Evolutionary conservation across 2,888 invertebrate genomes (phyloP).

Genomic region (Pollenia labialis): DNA sequence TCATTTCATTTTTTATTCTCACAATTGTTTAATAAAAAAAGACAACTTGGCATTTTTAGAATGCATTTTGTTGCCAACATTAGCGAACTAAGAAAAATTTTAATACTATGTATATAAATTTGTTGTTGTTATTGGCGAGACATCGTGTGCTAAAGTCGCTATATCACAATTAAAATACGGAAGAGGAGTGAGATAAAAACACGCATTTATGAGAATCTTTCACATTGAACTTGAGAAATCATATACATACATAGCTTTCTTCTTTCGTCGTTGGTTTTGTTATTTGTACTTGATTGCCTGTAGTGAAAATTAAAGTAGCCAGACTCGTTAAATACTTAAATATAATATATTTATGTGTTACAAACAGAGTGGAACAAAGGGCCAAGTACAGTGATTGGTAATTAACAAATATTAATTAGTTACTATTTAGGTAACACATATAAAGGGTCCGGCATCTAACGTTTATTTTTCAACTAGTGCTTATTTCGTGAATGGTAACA

Average conservation of each 20-base stretch:
- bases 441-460: too few species aligned
- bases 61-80: slow-evolving; percentile 33
- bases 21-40: slow-evolving; percentile 21
- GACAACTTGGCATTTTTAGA: slow-evolving; percentile 40
- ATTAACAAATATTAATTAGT: too few species aligned
- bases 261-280: slow-evolving; percentile 12
- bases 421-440: too few species aligned
- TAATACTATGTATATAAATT: background rate
- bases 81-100: slow-evolving; percentile 18
- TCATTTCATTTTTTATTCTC: slow-evolving; percentile 4
- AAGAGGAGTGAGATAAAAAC: background rate
- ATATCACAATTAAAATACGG: slow-evolving; percentile 1
- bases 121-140: background rate
- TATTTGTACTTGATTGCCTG: slow-evolving; percentile 1
- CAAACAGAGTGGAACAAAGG: too few species aligned
- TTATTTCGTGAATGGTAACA: too few species aligned
- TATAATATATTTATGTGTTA: background rate
- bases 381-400: too few species aligned
- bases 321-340: background rate
- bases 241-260: slow-evolving; percentile 47
- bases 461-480: too few species aligned
- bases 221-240: slow-evolving; percentile 61
- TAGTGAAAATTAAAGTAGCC: background rate
- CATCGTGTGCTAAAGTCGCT: background rate
- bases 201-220: slow-evolving; percentile 2